These are phyloP conservation scores for Anarrhichthys ocellatus DNA, from an alignment of 2,113 vertebrate genomes.

Conservation along the genomic window DNA sequence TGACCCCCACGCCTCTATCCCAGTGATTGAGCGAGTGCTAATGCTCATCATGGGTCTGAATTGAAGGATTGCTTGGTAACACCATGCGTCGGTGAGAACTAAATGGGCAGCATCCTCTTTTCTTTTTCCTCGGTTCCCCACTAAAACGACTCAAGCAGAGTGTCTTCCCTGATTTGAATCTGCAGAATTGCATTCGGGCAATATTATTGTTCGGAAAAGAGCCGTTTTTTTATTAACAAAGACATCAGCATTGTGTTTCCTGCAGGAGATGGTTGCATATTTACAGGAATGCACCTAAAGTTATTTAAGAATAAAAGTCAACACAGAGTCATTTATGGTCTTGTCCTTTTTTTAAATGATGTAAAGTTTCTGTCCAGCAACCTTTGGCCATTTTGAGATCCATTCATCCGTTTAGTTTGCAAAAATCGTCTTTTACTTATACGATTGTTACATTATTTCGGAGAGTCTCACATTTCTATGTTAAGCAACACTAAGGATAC, in stretches of 20 bases:
- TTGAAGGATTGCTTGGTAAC: slow-evolving; percentile 71
- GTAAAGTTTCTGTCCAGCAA: not conserved
- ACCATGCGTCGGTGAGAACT: slow-evolving; percentile 69
- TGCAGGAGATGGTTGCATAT: not conserved
- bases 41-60: slow-evolving; percentile 75
- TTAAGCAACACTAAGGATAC: not conserved
- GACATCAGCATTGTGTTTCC: not conserved
- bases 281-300: not conserved
- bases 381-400: not conserved
- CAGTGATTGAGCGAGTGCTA: slow-evolving; percentile 70
- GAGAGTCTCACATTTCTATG: not conserved
- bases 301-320: not conserved
- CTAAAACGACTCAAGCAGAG: slow-evolving; percentile 27
- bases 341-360: not conserved
- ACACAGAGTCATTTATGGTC: not conserved
- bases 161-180: slow-evolving; percentile 46
- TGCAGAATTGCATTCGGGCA: slow-evolving; percentile 20
- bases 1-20: slow-evolving; percentile 78
- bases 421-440: not conserved
- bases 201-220: slow-evolving; percentile 21
- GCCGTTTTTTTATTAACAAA: not conserved
- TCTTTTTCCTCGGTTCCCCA: slow-evolving; percentile 49
- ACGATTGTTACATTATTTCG: not conserved
- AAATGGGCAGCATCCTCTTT: slow-evolving; percentile 60
- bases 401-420: not conserved